Evolutionary conservation across 2,888 invertebrate genomes (phyloP).

Genomic region (Rapana venosa): DNA sequence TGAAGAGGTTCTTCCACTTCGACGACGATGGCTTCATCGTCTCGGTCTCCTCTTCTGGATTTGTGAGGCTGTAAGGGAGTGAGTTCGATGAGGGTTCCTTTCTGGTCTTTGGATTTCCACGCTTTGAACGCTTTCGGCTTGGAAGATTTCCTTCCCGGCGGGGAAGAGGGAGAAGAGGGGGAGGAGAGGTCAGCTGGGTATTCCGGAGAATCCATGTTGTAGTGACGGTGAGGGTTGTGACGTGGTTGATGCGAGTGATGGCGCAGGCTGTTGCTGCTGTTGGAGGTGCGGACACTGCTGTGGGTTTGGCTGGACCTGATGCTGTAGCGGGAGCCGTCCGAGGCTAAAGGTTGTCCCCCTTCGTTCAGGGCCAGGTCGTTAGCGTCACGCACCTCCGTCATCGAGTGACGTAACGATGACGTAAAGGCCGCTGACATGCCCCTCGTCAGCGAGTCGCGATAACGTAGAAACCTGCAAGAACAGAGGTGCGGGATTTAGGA

Average conservation of each 20-base stretch:
- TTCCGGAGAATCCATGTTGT: not conserved
- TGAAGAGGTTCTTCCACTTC: not conserved
- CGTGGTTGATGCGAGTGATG: not conserved
- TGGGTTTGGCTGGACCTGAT: not conserved
- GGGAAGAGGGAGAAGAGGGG: not conserved
- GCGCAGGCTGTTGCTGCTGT: not conserved
- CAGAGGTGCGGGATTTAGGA: not conserved
- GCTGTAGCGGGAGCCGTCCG: slow-evolving; percentile 16
- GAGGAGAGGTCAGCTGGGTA: not conserved
- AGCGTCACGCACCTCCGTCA: slow-evolving; percentile 48
- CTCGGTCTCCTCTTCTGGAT: not conserved
- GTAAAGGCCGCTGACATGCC: slow-evolving; percentile 41
- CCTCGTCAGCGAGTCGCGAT: slow-evolving; percentile 42
- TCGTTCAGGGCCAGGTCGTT: slow-evolving; percentile 47
- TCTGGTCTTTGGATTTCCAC: slow-evolving; percentile 10
- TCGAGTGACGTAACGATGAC: slow-evolving; percentile 40
- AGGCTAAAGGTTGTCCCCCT: slow-evolving; percentile 33
- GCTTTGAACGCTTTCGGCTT: not conserved
- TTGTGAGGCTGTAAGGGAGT: slow-evolving; percentile 4
- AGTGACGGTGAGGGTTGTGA: not conserved
- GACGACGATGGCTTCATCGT: not conserved
- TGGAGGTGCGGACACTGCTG: not conserved
- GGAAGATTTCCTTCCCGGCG: not conserved
- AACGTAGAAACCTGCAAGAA: slow-evolving; percentile 44
- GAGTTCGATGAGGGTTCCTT: slow-evolving; percentile 28